Evolutionary conservation across 2,888 invertebrate genomes (phyloP).

Genomic region (Chrysolina haemoptera): DNA sequence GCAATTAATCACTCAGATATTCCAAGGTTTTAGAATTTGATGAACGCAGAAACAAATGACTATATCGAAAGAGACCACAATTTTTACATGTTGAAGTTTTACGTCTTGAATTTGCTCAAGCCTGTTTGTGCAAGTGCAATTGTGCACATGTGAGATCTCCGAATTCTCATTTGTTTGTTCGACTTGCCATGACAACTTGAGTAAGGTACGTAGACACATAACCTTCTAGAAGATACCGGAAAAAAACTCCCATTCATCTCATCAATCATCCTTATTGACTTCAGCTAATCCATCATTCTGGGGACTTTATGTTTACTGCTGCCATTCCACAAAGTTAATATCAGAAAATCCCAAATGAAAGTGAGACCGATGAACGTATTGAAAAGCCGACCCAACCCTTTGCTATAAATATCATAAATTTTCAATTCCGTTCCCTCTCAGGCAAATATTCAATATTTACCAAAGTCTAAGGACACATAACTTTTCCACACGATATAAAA

Average conservation of each 20-base stretch:
- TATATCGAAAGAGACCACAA: too few species aligned
- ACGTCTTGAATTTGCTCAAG: too few species aligned
- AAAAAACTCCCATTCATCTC: not conserved
- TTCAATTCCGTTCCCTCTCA: conserved; percentile 29
- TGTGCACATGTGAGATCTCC: too few species aligned
- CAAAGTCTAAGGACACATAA: conserved; percentile 32
- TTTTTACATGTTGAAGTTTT: too few species aligned
- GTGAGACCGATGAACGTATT: not conserved
- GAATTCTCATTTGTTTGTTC: too few species aligned
- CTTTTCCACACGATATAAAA: conserved; percentile 31
- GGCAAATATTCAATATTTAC: conserved; percentile 42
- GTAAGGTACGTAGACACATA: too few species aligned
- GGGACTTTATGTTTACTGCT: not conserved
- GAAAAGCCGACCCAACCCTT: conserved; percentile 18
- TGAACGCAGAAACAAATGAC: too few species aligned
- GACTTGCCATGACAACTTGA: too few species aligned
- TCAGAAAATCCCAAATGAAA: conserved; percentile 7
- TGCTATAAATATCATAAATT: conserved; percentile 34
- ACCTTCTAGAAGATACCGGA: not conserved
- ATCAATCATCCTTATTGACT: conserved; percentile 6
- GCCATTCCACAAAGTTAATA: not conserved
- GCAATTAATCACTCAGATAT: too few species aligned
- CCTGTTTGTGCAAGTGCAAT: too few species aligned
- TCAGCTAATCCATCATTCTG: not conserved
- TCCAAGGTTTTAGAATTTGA: too few species aligned